Evolutionary conservation across 2,797 vertebrate genomes (phyloP), one percentile per base, ranked within the genome.

Genomic region (Macroramphosus scolopax): DNA sequence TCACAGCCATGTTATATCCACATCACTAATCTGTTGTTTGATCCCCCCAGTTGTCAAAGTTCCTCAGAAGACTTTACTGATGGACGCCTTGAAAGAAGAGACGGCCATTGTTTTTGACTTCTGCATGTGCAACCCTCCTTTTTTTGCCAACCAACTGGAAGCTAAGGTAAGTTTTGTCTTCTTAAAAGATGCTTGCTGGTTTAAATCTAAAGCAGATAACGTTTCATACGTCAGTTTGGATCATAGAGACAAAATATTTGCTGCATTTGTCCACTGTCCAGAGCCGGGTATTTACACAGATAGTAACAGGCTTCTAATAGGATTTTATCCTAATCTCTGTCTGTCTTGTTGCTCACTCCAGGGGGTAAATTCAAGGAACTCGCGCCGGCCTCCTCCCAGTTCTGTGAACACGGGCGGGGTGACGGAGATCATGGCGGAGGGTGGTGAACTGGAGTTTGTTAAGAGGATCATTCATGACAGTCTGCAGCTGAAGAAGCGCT

Each of bases 401-500:
- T 99, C 97, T 5, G 89, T 99, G 51, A 99, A 99, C 82, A 99
- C 97, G 0, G 97, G 97, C 13, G 96, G 96, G 2, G 94, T 95
- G 80, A 99, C 97, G 5, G 96, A 99, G 88, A 99, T 99, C 78
- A 98, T 99, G 96, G 96, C 96, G 4, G 96, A 99, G 80, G 97
- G 97, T 1, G 97, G 97, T 14, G 97, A 99, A 63, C 85, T 98
- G 51, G 97, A 99, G 81, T 99, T 99, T 85, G 95, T 99, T 60
- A 98, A 98, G 83, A 93, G 93, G 83, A 99, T 99, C 82, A 98
- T 98, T 81, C 97, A 98, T 16, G 97, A 98, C 84, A 98, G 97
- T 81, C 86, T 98, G 68, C 93, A 98, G 34, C 93, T 99, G 58
- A 97, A 95, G 83, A 95, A 86, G 71, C 93, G 94, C 47, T 89